Evolutionary conservation across 2,113 vertebrate genomes (phyloP).

Genomic region (Paramisgurnus dabryanus): DNA sequence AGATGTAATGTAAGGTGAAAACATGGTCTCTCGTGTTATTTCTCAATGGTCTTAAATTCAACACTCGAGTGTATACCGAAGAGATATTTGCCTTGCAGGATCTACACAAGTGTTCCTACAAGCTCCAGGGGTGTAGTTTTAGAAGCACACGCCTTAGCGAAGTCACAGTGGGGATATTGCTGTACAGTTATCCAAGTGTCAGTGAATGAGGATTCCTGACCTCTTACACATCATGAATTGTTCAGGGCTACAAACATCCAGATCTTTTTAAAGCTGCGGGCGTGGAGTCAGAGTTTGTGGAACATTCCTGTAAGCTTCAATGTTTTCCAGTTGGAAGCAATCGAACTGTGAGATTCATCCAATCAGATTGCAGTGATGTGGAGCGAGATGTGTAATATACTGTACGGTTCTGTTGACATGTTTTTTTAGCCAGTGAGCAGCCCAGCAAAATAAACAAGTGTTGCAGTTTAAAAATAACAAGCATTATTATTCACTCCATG

Average conservation of each 20-base stretch:
- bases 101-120: slow-evolving; percentile 24
- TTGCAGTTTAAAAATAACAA: slow-evolving; percentile 54
- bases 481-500: slow-evolving; percentile 42
- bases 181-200: slow-evolving; percentile 40
- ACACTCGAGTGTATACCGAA: neutral
- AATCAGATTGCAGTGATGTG: slow-evolving; percentile 23
- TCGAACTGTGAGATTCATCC: slow-evolving; percentile 8
- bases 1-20: neutral
- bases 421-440: slow-evolving; percentile 41
- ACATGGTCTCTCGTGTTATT: slow-evolving; percentile 13
- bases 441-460: slow-evolving; percentile 45
- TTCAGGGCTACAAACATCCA: slow-evolving; percentile 46
- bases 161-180: slow-evolving; percentile 40
- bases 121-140: slow-evolving; percentile 20
- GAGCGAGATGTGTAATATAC: slow-evolving; percentile 11
- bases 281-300: slow-evolving; percentile 14
- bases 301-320: slow-evolving; percentile 29
- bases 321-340: slow-evolving; percentile 33
- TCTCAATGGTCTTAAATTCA: neutral
- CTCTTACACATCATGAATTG: slow-evolving; percentile 42
- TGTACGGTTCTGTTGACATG: slow-evolving; percentile 36
- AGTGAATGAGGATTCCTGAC: slow-evolving; percentile 46
- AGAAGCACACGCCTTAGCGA: slow-evolving; percentile 41
- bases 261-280: slow-evolving; percentile 42
- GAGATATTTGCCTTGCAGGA: slow-evolving; percentile 51